phyloP scores from a whole-genome alignment of 2,888 invertebrate species.

The Cerastis leucographa region DNA sequence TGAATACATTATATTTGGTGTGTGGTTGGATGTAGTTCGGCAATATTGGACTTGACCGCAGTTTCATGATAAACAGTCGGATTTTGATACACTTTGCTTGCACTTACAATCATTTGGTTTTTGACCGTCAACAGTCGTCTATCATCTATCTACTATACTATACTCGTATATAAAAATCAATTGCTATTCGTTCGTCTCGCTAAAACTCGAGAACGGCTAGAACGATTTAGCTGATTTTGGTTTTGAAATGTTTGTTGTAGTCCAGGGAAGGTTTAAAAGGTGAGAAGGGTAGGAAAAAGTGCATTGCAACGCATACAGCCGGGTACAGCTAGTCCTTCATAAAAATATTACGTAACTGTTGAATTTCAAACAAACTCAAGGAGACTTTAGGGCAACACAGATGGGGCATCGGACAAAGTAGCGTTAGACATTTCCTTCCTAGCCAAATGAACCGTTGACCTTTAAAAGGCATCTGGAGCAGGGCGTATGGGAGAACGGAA shows the following conservation, averaged over 20 bases:
- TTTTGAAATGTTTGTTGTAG: too few relatives aligned
- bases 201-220: too few relatives aligned
- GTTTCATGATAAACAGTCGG: not conserved
- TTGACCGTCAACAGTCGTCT: not conserved
- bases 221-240: too few relatives aligned
- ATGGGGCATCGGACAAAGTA: not conserved
- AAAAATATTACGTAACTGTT: not conserved
- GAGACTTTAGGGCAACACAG: not conserved
- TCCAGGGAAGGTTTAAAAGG: too few relatives aligned
- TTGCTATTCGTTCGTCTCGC: too few relatives aligned
- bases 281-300: too few relatives aligned
- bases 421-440: constrained; percentile 15
- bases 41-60: not conserved
- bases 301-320: too few relatives aligned
- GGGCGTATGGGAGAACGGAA: constrained; percentile 37
- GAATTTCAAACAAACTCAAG: not conserved
- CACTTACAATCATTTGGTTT: not conserved
- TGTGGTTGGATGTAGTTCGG: not conserved
- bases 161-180: too few relatives aligned
- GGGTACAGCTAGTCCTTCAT: too few relatives aligned
- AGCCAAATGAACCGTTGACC: constrained; percentile 33
- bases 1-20: not conserved
- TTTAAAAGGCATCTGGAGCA: constrained; percentile 43
- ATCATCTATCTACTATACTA: too few relatives aligned
- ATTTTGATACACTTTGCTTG: not conserved